phyloP scores from a whole-genome alignment of 2,113 vertebrate species.

The Mastomys coucha region DNA sequence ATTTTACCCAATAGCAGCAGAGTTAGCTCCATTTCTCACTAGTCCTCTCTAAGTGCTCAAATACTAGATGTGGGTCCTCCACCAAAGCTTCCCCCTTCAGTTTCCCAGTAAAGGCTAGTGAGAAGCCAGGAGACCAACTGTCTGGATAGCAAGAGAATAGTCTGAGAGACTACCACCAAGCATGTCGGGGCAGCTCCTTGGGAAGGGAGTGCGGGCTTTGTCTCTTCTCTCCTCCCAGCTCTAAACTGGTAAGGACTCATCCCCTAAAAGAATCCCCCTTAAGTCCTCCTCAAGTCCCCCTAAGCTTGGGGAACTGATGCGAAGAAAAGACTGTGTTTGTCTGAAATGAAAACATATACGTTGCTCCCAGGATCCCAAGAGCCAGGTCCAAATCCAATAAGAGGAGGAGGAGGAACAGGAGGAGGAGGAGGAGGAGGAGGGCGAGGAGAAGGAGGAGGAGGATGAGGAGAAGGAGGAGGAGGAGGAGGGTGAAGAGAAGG shows the following conservation, averaged over 20 bases:
- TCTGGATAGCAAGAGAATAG: not conserved
- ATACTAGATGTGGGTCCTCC: conserved; percentile 65
- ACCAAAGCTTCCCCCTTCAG: conserved; percentile 1
- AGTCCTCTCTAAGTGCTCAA: conserved; percentile 72
- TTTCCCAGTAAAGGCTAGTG: conserved; percentile 50
- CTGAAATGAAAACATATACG: not conserved
- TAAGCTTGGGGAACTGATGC: not conserved
- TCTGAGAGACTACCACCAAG: not conserved
- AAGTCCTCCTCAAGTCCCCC: not conserved
- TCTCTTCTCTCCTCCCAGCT: not conserved
- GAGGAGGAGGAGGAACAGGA: not conserved
- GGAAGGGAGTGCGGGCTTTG: not conserved
- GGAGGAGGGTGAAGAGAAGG: too few relatives aligned
- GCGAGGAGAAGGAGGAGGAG: too few relatives aligned
- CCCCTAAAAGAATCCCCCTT: not conserved
- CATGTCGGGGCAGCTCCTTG: not conserved
- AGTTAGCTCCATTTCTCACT: conserved; percentile 79
- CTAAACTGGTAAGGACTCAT: not conserved
- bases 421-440: too few relatives aligned
- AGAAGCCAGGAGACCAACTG: conserved; percentile 8
- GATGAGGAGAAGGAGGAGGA: too few relatives aligned
- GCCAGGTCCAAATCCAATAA: not conserved
- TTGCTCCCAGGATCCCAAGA: not conserved
- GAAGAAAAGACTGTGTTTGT: not conserved
- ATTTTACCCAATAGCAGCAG: conserved; percentile 68